phyloP scores from a whole-genome alignment of 2,888 invertebrate species.

The Ornithoptera priamus region DNA sequence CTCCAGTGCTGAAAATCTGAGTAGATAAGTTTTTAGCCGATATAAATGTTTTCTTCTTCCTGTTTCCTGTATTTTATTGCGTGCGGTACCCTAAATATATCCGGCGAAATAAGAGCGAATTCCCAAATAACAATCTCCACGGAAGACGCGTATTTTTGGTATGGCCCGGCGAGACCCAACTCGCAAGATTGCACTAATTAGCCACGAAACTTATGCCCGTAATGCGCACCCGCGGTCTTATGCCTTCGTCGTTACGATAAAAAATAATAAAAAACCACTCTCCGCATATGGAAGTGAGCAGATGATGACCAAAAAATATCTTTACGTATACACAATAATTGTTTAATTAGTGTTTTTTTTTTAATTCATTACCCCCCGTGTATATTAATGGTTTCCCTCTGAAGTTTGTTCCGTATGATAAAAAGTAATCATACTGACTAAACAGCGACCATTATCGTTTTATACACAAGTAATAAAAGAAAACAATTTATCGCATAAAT shows the following conservation, averaged over 20 bases:
- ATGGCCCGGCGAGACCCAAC: constrained; percentile 39
- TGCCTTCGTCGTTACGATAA: constrained; percentile 10
- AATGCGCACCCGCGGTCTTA: constrained; percentile 35
- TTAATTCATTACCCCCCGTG: background rate
- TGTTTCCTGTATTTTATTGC: no score
- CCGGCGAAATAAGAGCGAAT: constrained; percentile 65
- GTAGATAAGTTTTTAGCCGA: no score
- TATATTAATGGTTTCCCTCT: background rate
- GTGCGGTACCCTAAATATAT: constrained; percentile 30
- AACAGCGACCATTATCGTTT: background rate
- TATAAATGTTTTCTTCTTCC: no score
- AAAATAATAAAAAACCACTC: constrained; percentile 23
- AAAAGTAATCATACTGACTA: background rate
- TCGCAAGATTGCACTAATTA: constrained; percentile 41
- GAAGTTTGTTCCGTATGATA: background rate
- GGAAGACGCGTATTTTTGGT: constrained; percentile 50
- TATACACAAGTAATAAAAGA: background rate
- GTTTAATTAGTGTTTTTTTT: constrained; percentile 18
- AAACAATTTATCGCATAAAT: constrained; percentile 7
- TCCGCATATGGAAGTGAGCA: constrained; percentile 24
- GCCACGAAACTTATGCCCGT: constrained; percentile 36
- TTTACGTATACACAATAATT: constrained; percentile 18
- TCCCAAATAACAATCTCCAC: constrained; percentile 67
- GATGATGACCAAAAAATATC: constrained; percentile 23
- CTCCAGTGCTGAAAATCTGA: no score